Evolutionary conservation across 2,113 vertebrate species (phyloP), one percentile per base, ranked within the genome.

Genomic region (Elachura formosa): DNA sequence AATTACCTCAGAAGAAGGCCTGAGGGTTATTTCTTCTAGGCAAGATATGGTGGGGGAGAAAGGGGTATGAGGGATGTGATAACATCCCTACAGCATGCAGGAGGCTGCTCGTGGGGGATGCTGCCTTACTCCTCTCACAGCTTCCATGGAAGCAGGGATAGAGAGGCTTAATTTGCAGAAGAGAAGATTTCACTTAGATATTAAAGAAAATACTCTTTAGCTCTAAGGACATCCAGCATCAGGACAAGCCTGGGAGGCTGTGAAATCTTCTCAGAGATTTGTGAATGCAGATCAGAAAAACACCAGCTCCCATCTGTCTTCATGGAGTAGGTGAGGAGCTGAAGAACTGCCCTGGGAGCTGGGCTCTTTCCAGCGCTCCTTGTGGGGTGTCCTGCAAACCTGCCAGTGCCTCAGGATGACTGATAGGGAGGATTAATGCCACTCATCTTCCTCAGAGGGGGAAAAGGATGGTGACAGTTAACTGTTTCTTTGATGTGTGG

Each of bases 121-220:
- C 64, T 68, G 93, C 45, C 80, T 77, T 51, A 1, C 34, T 58
- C 33, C n/a, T 26, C 73, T 79, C 6, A 11, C 73, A 55, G 46
- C 68, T 81, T 78, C 84, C 11, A 29, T 0, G 0, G 74, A 41
- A 91, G 87, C 82, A 68, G 83, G 68, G 77, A 71, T 43, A 4
- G 11, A 89, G 82, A 86, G 55, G 41, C 51, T 96, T 92, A 88
- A 79, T 93, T 83, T 88, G 67, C 59, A 71, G 71, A n/a, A 69
- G 58, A 46, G 59, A 85, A 93, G 95, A 84, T 93, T 89, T 72
- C 31, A 38, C 69, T 34, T 48, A 68, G 56, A 79, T 72, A 71
- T 63, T 38, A 79, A 79, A 64, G 90, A 15, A 58, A 94, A 77
- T 71, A 24, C 43, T 85, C 62, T 74, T 76, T 79, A 69, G 67